A percentile compares a stretch with the other conserved stretches of the same genome.
Evolutionary conservation across 2,888 invertebrate species (phyloP).

Genomic region (Tethea ocularis): DNA sequence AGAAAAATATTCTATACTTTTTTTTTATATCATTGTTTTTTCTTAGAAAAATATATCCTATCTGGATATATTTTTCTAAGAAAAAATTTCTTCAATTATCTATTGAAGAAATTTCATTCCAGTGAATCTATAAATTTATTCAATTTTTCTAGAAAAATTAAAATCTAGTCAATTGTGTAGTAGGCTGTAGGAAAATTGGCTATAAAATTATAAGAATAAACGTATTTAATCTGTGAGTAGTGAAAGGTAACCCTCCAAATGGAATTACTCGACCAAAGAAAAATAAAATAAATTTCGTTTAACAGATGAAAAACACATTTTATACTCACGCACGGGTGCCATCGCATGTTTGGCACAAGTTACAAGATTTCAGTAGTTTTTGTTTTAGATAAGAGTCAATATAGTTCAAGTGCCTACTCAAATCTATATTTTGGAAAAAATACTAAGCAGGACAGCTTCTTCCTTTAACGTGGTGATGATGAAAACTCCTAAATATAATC

Average conservation of each 20-base stretch:
- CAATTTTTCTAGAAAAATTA: not conserved
- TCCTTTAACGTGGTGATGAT: no score
- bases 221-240: slow-evolving; percentile 12
- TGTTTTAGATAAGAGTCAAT: not conserved
- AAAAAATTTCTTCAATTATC: no score
- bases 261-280: slow-evolving; percentile 30
- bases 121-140: not conserved
- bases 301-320: slow-evolving; percentile 45
- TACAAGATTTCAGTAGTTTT: slow-evolving; percentile 6
- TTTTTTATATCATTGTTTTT: no score
- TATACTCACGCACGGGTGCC: slow-evolving; percentile 38
- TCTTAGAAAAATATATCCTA: no score
- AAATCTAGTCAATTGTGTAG: not conserved
- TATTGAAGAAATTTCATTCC: no score
- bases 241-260: slow-evolving; percentile 24
- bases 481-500: no score
- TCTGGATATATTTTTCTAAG: no score
- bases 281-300: slow-evolving; percentile 44
- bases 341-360: slow-evolving; percentile 20
- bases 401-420: no score
- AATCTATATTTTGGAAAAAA: no score
- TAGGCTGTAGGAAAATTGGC: not conserved
- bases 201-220: slow-evolving; percentile 8
- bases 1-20: no score
- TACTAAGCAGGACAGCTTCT: no score